phyloP scores from a whole-genome alignment of 1,140 invertebrate genomes.

The Euwallacea fornicatus region DNA sequence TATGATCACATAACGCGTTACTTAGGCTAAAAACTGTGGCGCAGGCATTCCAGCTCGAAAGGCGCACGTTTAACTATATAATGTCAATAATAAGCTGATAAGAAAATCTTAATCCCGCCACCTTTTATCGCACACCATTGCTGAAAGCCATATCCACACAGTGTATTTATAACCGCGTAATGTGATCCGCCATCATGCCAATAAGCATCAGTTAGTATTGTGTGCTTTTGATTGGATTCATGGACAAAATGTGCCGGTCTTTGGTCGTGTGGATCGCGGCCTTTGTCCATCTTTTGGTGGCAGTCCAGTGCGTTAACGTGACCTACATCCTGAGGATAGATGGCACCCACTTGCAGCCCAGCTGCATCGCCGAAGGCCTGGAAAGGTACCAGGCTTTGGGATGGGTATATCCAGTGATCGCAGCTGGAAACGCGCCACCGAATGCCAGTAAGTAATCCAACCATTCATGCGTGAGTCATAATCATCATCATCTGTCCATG shows the following conservation, averaged over 20 bases:
- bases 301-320: constrained; percentile 35
- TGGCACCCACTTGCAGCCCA: constrained; percentile 34
- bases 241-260: background rate
- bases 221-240: background rate
- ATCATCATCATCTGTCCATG: too few relatives aligned
- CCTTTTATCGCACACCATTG: background rate
- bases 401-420: constrained; percentile 44
- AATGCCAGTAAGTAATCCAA: constrained; percentile 39
- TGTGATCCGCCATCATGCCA: background rate
- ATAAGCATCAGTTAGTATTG: background rate
- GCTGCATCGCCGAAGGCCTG: constrained; percentile 43
- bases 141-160: background rate
- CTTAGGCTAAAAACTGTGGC: too few relatives aligned
- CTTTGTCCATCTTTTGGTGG: background rate
- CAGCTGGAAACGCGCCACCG: constrained; percentile 18
- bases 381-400: constrained; percentile 43
- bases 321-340: constrained; percentile 45
- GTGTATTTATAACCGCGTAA: constrained; percentile 11
- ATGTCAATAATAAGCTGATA: constrained; percentile 4
- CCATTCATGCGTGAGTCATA: too few relatives aligned
- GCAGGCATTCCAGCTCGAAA: too few relatives aligned
- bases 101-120: constrained; percentile 3
- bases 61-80: background rate
- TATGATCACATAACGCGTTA: too few relatives aligned
- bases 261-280: background rate